phyloP scores from a whole-genome alignment of 2,113 vertebrate species.

The Asarcornis scutulata region DNA sequence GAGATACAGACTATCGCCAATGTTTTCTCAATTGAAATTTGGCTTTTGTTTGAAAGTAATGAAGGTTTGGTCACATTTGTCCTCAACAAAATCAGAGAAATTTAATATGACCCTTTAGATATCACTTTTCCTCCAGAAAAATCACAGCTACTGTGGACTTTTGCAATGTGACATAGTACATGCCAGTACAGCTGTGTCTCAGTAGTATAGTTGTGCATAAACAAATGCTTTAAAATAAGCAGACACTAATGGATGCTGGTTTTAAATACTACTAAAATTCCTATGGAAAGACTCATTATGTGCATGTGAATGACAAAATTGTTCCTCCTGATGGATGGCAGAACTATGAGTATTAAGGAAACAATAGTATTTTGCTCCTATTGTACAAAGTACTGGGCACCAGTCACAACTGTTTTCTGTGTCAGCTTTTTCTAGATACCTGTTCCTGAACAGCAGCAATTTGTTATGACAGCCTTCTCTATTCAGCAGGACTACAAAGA shows the following conservation, averaged over 20 bases:
- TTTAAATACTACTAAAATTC: slow-evolving; percentile 10
- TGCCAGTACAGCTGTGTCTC: background rate
- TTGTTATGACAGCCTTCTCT: slow-evolving; percentile 70
- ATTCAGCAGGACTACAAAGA: slow-evolving; percentile 42
- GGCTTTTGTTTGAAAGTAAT: background rate
- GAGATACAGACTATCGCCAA: background rate
- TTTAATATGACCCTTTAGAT: background rate
- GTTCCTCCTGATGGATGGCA: slow-evolving; percentile 4
- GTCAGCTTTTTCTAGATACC: slow-evolving; percentile 43
- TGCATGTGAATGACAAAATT: background rate
- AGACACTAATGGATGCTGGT: background rate
- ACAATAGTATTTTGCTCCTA: slow-evolving; percentile 27
- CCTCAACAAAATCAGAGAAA: background rate
- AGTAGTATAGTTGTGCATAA: background rate
- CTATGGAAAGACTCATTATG: background rate
- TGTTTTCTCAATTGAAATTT: background rate
- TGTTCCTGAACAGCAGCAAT: slow-evolving; percentile 56
- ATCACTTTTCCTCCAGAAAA: background rate
- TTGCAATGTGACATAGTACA: background rate
- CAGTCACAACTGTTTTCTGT: background rate
- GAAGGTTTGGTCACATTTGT: background rate
- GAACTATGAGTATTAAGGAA: slow-evolving; percentile 29
- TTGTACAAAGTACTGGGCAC: slow-evolving; percentile 10
- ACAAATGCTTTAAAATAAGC: background rate
- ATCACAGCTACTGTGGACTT: background rate